Evolutionary conservation across 2,797 vertebrate species (phyloP), one percentile per base, ranked within the genome.

Genomic region (Betta splendens): DNA sequence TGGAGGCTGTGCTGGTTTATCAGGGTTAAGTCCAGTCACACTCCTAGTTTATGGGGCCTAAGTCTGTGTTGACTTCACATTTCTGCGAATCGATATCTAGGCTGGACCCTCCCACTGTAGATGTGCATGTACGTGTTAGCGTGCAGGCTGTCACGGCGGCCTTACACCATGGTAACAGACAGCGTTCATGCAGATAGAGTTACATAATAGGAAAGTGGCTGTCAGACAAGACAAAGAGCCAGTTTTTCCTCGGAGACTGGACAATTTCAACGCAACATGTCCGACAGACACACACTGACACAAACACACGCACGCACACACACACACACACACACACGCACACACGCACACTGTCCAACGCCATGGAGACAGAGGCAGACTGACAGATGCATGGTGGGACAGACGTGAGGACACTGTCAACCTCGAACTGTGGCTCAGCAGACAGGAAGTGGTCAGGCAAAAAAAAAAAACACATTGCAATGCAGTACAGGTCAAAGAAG

Each of bases 291-390:
- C 51, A 72, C 63, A 56, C 21, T 62, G 9, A 61, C 29, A 60
- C 11, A 39, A 4, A 26, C 10, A 51, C 7, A 44, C 43, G 54
- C 37, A 39, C 10, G 18, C 9, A 44, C 37, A 57, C 42, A 39
- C 47, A 50, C 17, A 45, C 20, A 54, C 23, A 40, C 20, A 43
- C 32, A 54, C 42, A 39, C 47, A n/a, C n/a, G n/a, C n/a, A n/a
- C n/a, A n/a, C n/a, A n/a, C n/a, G n/a, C 44, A 43, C 5, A 46
- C 52, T 20, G 55, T 44, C 76, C 64, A 63, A 64, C 28, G 21
- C 72, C 74, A 83, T 45, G 18, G 44, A 76, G 64, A 85, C 79
- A 64, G 33, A 81, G 47, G 77, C 62, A 81, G 32, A 72, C 52
- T 51, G 57, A 83, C 67, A 75, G 65, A 81, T 44, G 65, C 47